Evolutionary conservation across 2,888 invertebrate species (phyloP).

Genomic region (Tipula helvola): DNA sequence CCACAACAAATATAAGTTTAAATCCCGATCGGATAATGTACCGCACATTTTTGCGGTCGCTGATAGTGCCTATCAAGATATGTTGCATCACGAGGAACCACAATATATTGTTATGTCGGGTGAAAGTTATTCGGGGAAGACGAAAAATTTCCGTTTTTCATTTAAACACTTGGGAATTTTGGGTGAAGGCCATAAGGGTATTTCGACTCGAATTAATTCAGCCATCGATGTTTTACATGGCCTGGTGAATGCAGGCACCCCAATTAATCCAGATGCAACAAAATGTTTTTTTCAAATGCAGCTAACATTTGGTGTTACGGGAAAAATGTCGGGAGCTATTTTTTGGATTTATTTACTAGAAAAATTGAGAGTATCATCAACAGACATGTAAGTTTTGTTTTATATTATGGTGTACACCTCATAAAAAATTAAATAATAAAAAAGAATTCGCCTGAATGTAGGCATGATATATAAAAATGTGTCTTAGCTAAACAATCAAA

Average conservation of each 20-base stretch:
- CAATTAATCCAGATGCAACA: conserved; percentile 74
- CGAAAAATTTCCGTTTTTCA: conserved; percentile 66
- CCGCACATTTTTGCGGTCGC: conserved; percentile 85
- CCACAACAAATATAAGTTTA: conserved; percentile 67
- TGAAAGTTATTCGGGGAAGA: conserved; percentile 86
- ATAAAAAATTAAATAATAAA: not conserved
- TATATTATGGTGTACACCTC: not conserved
- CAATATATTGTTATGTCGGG: conserved; percentile 83
- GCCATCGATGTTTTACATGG: conserved; percentile 46
- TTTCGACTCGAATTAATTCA: not conserved
- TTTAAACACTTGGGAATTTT: conserved; percentile 70
- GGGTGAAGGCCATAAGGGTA: conserved; percentile 51
- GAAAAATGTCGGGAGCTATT: conserved; percentile 79
- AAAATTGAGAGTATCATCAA: conserved; percentile 73
- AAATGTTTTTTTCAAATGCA: conserved; percentile 69
- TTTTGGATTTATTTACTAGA: conserved; percentile 79
- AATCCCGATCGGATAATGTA: conserved; percentile 77
- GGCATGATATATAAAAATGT: not conserved
- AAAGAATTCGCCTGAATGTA: not conserved
- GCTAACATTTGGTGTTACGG: conserved; percentile 69
- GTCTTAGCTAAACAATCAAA: not conserved
- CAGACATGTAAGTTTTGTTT: conserved; percentile 48
- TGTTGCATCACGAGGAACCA: conserved; percentile 73
- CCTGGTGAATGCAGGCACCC: conserved; percentile 74
- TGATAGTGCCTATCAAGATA: conserved; percentile 82